phyloP scores from a whole-genome alignment of 2,888 invertebrate genomes.

The Drosophila niveifrons region DNA sequence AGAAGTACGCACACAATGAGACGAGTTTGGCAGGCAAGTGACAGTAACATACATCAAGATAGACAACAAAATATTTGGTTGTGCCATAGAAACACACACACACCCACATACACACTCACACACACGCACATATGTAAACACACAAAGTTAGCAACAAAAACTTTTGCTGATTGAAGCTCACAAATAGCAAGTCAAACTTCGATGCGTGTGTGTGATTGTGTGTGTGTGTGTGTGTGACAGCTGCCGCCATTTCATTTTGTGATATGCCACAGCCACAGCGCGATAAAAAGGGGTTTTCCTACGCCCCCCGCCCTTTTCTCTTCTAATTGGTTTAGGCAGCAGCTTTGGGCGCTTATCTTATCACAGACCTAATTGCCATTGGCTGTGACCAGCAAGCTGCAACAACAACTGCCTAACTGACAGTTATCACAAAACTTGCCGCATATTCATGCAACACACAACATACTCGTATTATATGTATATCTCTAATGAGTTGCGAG shows the following conservation, averaged over 20 bases:
- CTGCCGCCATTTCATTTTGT: slow-evolving; percentile 77
- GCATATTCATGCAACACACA: slow-evolving; percentile 32
- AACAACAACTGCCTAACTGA: slow-evolving; percentile 33
- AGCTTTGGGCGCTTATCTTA: slow-evolving; percentile 76
- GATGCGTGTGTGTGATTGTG: slow-evolving; percentile 11
- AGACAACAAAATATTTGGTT: slow-evolving; percentile 42
- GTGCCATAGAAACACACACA: slow-evolving; percentile 22
- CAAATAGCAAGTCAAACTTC: slow-evolving; percentile 57
- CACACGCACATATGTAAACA: background rate
- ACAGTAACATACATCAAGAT: slow-evolving; percentile 77
- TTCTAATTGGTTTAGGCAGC: slow-evolving; percentile 77
- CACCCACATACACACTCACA: slow-evolving; percentile 2
- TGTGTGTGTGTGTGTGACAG: slow-evolving; percentile 56
- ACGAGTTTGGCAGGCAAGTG: slow-evolving; percentile 58
- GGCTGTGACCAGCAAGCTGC: slow-evolving; percentile 48
- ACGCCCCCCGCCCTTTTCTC: slow-evolving; percentile 8
- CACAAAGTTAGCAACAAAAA: slow-evolving; percentile 49
- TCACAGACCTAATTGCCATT: slow-evolving; percentile 76
- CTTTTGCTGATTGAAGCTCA: slow-evolving; percentile 74
- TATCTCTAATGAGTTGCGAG: slow-evolving; percentile 57
- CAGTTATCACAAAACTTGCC: slow-evolving; percentile 64
- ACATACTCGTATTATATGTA: slow-evolving; percentile 6
- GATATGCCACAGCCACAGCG: slow-evolving; percentile 46
- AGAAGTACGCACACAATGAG: slow-evolving; percentile 6
- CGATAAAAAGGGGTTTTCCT: slow-evolving; percentile 63